Conservation (phyloP, 2,888 invertebrate species). For the Eremobia ochroleuca region DNA sequence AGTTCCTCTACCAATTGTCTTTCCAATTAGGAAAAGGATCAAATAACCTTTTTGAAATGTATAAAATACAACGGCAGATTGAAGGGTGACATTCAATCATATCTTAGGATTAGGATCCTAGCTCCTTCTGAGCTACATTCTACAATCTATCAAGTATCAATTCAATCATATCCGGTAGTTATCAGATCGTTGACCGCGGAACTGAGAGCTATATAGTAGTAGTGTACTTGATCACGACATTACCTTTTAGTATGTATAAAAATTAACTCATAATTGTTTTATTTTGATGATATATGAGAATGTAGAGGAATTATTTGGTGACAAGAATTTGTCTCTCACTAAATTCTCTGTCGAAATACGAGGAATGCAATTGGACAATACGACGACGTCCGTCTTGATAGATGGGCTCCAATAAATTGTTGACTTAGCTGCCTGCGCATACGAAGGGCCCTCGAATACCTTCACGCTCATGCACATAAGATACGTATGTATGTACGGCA, state of each 20-base stretch:
- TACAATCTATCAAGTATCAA: slow-evolving; percentile 39
- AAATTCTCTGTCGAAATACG: slow-evolving; percentile 75
- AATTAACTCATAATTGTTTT: slow-evolving; percentile 9
- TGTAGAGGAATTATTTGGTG: slow-evolving; percentile 37
- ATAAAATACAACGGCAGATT: background rate
- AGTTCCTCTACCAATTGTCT: too few species aligned
- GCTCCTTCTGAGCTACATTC: slow-evolving; percentile 33
- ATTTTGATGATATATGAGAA: slow-evolving; percentile 22
- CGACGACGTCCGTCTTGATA: slow-evolving; percentile 80
- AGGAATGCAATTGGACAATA: slow-evolving; percentile 86
- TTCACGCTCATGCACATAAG: slow-evolving; percentile 63
- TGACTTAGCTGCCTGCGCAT: slow-evolving; percentile 74
- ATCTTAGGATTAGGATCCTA: background rate
- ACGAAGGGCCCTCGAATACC: slow-evolving; percentile 68
- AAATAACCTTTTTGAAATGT: background rate
- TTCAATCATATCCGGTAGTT: slow-evolving; percentile 58
- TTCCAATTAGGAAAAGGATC: too few species aligned
- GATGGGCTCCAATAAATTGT: slow-evolving; percentile 85
- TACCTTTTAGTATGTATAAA: background rate
- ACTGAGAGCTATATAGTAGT: slow-evolving; percentile 29
- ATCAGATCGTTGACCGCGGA: slow-evolving; percentile 54
- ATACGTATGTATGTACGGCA: slow-evolving; percentile 38
- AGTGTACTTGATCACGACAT: slow-evolving; percentile 10
- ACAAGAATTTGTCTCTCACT: slow-evolving; percentile 69
- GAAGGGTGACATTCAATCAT: background rate